These are phyloP conservation scores for Micromys minutus DNA, from an alignment of 2,113 vertebrate genomes.

Conservation along the genomic window DNA sequence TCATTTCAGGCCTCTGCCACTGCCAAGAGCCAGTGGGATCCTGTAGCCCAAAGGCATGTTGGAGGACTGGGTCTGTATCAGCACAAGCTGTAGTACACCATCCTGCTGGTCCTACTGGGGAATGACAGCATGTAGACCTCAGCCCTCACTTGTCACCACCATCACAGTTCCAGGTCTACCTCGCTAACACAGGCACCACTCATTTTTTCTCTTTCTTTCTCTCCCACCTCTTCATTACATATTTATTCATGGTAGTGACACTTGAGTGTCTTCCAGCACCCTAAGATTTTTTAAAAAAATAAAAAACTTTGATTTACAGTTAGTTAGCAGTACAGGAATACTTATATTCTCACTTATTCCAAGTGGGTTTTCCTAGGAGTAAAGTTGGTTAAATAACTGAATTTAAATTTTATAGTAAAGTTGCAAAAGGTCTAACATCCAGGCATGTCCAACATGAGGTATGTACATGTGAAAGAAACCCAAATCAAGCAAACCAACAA, in stretches of 20 bases:
- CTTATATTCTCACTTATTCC: background rate
- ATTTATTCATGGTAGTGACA: background rate
- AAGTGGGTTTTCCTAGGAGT: background rate
- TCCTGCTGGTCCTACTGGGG: background rate
- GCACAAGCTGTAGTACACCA: background rate
- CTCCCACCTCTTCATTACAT: background rate
- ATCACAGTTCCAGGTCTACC: background rate
- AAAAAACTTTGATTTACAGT: background rate
- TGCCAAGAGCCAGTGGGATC: no score
- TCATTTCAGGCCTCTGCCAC: no score
- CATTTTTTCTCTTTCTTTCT: background rate
- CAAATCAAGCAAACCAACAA: constrained; percentile 37
- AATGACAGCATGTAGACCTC: background rate
- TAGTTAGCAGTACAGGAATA: background rate
- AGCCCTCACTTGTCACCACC: background rate
- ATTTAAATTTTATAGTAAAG: background rate
- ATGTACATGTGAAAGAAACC: constrained; percentile 43
- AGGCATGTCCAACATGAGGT: background rate
- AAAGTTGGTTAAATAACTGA: background rate
- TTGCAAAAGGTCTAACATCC: background rate
- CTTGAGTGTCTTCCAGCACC: background rate
- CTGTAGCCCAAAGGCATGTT: no score
- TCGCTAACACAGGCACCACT: background rate
- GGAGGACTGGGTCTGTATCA: background rate
- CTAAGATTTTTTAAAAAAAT: background rate